Conservation (phyloP, 2,797 vertebrate genomes). For the Pangasius mekongensis region DNA sequence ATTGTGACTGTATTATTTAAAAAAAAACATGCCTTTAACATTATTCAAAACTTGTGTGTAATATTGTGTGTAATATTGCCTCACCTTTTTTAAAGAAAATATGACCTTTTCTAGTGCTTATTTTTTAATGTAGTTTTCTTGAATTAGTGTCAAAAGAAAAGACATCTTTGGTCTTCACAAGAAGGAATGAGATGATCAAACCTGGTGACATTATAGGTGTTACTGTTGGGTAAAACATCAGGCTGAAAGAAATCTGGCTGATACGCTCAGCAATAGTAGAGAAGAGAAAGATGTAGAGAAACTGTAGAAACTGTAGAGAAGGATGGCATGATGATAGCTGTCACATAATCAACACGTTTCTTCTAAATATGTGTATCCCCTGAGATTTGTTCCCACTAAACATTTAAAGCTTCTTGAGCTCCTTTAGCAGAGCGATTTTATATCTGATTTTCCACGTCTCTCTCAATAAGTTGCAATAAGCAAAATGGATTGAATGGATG, state of each 20-base stretch:
- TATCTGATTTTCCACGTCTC: neutral
- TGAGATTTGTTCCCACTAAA: neutral
- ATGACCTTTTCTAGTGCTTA: neutral
- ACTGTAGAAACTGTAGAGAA: neutral
- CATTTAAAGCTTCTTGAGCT: neutral
- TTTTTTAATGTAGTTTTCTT: neutral
- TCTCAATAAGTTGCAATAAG: neutral
- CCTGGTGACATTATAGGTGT: neutral
- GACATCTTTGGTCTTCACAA: neutral
- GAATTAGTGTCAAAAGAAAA: neutral
- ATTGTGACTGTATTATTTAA: neutral
- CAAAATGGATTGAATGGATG: neutral
- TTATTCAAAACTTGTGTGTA: neutral
- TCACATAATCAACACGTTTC: neutral
- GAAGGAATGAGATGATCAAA: neutral
- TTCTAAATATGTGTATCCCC: neutral
- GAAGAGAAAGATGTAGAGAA: neutral
- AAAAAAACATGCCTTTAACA: neutral
- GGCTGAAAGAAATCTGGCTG: neutral
- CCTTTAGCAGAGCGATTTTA: neutral
- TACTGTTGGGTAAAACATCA: neutral
- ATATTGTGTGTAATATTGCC: neutral
- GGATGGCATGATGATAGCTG: neutral
- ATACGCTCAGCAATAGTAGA: neutral
- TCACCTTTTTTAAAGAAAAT: neutral